phyloP scores from a whole-genome alignment of 2,888 invertebrate genomes.

The Malthinus flaveolus region DNA sequence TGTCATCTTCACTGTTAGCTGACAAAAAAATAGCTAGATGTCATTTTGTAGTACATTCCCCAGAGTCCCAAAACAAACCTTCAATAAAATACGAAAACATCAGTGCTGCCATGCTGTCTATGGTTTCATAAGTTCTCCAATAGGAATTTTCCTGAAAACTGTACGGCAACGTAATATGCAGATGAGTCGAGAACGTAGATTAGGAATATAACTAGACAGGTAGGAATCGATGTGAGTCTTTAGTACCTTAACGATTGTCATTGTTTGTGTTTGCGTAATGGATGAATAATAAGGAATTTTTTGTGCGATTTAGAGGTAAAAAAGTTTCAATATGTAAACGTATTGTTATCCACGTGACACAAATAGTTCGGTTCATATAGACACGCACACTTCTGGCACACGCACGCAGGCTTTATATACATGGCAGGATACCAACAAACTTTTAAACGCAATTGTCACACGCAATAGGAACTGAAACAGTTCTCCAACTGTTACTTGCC shows the following conservation, averaged over 20 bases:
- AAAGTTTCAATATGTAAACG: slow-evolving; percentile 28
- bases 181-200: too few relatives aligned
- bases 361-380: slow-evolving; percentile 22
- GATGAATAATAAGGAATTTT: slow-evolving; percentile 14
- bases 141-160: too few relatives aligned
- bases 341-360: slow-evolving; percentile 29
- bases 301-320: slow-evolving; percentile 20
- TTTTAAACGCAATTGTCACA: slow-evolving; percentile 37
- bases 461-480: slow-evolving; percentile 30
- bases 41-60: too few relatives aligned
- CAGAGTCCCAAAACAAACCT: too few relatives aligned
- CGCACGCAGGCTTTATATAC: slow-evolving; percentile 34
- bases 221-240: background rate
- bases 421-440: slow-evolving; percentile 35
- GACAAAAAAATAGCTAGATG: too few relatives aligned
- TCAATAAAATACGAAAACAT: too few relatives aligned
- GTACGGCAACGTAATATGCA: too few relatives aligned
- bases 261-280: slow-evolving; percentile 1
- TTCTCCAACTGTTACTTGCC: slow-evolving; percentile 24
- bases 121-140: too few relatives aligned
- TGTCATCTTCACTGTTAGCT: too few relatives aligned
- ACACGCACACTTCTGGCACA: slow-evolving; percentile 33
- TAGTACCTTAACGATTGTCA: background rate
- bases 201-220: background rate
- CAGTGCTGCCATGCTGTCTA: too few relatives aligned